Evolutionary conservation across 1,140 invertebrate species (phyloP).

Genomic region (Mesaphorura yosii): DNA sequence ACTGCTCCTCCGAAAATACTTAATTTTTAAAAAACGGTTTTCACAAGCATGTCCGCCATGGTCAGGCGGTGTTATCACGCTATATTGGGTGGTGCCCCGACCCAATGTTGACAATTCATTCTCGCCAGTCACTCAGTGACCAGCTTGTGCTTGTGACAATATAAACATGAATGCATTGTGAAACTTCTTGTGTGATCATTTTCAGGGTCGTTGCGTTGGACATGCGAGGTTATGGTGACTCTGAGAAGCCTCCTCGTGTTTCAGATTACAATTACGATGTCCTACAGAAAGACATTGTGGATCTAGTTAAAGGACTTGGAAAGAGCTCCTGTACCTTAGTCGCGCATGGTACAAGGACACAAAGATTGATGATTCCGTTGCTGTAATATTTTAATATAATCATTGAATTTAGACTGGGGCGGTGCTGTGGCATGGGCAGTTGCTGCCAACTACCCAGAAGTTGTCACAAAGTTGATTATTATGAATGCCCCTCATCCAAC

Average conservation of each 20-base stretch:
- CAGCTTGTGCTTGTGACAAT: too few relatives aligned
- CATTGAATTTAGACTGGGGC: conserved; percentile 48
- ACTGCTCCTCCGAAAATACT: too few relatives aligned
- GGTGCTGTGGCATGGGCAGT: conserved; percentile 42
- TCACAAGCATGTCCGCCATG: too few relatives aligned
- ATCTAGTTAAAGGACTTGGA: conserved; percentile 47
- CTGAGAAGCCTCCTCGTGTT: conserved; percentile 49
- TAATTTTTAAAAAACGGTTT: too few relatives aligned
- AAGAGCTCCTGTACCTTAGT: conserved; percentile 46
- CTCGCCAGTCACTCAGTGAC: too few relatives aligned
- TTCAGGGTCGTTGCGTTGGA: conserved; percentile 52
- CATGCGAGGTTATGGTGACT: conserved; percentile 55
- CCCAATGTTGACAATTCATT: too few relatives aligned
- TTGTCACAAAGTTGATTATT: conserved; percentile 26
- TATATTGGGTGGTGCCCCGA: too few relatives aligned
- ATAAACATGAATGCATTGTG: too few relatives aligned
- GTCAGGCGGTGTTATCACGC: too few relatives aligned
- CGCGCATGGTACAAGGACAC: too few relatives aligned
- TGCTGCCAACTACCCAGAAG: conserved; percentile 17
- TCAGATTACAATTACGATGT: conserved; percentile 43
- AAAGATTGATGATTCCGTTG: not conserved
- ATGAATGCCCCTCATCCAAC: conserved; percentile 22
- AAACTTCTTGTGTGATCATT: too few relatives aligned
- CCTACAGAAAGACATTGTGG: conserved; percentile 48
- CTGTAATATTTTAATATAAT: too few relatives aligned